These are phyloP conservation scores for Limonius californicus DNA, from an alignment of 1,140 invertebrate species.

Conservation along the genomic window DNA sequence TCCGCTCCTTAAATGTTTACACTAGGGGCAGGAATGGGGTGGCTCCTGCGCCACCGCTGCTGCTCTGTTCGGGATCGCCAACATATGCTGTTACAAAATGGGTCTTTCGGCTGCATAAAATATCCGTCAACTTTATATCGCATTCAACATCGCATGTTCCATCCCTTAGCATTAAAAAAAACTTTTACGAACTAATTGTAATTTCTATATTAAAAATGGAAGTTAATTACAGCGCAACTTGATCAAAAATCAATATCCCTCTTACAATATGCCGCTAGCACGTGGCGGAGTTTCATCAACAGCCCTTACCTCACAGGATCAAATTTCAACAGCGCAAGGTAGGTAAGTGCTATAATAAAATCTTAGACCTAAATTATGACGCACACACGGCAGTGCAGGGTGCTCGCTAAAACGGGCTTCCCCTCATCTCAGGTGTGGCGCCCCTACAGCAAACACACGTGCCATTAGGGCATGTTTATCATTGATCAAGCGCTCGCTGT, in stretches of 20 bases:
- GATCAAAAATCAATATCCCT: not conserved
- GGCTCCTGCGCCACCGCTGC: too few species aligned
- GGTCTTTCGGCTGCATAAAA: not conserved
- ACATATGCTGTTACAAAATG: not conserved
- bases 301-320: not conserved
- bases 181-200: not conserved
- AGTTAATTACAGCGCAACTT: not conserved
- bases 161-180: not conserved
- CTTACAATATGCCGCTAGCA: not conserved
- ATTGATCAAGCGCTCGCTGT: conserved; percentile 24
- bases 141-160: too few species aligned
- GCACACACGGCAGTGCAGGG: not conserved
- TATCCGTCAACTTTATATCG: too few species aligned
- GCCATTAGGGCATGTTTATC: conserved; percentile 28
- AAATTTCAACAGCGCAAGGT: too few species aligned
- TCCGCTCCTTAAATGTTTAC: too few species aligned
- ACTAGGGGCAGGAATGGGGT: too few species aligned
- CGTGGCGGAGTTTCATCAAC: not conserved
- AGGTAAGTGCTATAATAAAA: not conserved
- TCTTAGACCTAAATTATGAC: not conserved
- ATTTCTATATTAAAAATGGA: not conserved
- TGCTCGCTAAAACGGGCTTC: not conserved
- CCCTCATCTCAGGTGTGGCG: conserved; percentile 24
- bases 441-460: conserved; percentile 21
- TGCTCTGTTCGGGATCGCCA: not conserved